Evolutionary conservation across 2,113 vertebrate species (phyloP).

Genomic region (human): DNA sequence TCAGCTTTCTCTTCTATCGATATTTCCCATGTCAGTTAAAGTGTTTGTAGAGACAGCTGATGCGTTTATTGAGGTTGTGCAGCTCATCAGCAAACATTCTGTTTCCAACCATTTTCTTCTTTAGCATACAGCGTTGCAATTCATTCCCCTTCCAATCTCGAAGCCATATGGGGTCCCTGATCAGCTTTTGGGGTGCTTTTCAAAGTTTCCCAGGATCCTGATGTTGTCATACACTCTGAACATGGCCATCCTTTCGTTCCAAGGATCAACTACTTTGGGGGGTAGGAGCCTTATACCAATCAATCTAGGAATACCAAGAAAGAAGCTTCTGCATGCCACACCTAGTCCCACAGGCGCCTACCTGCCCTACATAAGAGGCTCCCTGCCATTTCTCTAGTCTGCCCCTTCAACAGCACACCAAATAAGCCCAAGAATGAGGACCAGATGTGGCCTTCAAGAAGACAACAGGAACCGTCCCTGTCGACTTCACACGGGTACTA

Average conservation of each 20-base stretch:
- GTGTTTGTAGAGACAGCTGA: constrained; percentile 91
- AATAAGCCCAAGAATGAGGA: fast-evolving
- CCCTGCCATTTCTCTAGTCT: constrained; percentile 28
- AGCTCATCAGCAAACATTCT: constrained; percentile 92
- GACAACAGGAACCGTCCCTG: fast-evolving
- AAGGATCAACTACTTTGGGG: constrained; percentile 89
- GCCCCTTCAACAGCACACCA: neutral
- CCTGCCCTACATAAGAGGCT: neutral
- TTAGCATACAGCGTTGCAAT: constrained; percentile 91
- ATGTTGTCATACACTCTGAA: constrained; percentile 95
- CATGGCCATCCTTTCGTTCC: constrained; percentile 92
- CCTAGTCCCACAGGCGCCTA: neutral
- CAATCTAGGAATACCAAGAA: constrained; percentile 5
- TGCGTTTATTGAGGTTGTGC: constrained; percentile 92
- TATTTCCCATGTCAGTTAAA: constrained; percentile 93
- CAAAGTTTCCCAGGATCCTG: constrained; percentile 94
- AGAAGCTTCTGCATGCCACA: constrained; percentile 1
- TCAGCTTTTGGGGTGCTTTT: constrained; percentile 92
- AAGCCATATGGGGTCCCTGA: constrained; percentile 91
- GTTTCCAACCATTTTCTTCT: constrained; percentile 92
- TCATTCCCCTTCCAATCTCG: constrained; percentile 93
- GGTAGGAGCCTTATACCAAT: constrained; percentile 74
- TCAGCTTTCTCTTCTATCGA: constrained; percentile 82
- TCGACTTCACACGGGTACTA: fast-evolving
- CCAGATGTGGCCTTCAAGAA: fast-evolving